A percentile compares a stretch with the other conserved stretches of the same genome.
Conservation (phyloP, 2,797 vertebrate species). For the Anguilla anguilla region DNA sequence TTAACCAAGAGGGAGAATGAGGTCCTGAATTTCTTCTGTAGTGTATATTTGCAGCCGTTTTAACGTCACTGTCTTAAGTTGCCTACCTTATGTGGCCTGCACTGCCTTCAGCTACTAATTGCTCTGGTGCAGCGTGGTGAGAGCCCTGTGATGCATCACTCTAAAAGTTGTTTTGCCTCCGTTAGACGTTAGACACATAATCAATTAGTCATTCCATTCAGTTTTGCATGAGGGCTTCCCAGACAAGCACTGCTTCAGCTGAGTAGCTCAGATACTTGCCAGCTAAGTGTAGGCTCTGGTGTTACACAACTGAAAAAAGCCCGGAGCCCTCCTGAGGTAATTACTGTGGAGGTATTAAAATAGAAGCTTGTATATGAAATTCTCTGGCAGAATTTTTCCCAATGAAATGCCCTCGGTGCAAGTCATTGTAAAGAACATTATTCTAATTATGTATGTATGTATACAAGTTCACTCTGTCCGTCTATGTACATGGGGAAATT, state of each 20-base stretch:
- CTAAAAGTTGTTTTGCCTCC: neutral
- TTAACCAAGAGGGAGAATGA: neutral
- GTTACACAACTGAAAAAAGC: neutral
- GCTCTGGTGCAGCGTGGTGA: conserved; percentile 14
- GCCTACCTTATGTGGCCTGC: neutral
- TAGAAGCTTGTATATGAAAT: neutral
- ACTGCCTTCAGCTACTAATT: conserved; percentile 6
- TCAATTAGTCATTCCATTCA: conserved; percentile 35
- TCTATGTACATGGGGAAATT: neutral
- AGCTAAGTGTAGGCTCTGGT: neutral
- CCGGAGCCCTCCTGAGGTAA: neutral
- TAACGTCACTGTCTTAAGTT: neutral
- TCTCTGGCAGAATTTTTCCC: neutral
- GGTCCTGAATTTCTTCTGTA: neutral
- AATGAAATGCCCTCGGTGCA: neutral
- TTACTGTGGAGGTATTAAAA: neutral
- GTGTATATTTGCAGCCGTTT: neutral
- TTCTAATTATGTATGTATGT: neutral
- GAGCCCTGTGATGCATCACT: neutral
- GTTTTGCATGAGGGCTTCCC: conserved; percentile 20
- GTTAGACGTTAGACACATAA: conserved; percentile 28
- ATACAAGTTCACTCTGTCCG: neutral
- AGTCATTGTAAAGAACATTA: neutral
- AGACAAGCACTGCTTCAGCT: conserved; percentile 19
- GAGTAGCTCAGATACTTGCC: neutral